Evolutionary conservation across 2,888 invertebrate species (phyloP), one percentile per base, ranked within the genome.

Genomic region (Luperina nickerlii): DNA sequence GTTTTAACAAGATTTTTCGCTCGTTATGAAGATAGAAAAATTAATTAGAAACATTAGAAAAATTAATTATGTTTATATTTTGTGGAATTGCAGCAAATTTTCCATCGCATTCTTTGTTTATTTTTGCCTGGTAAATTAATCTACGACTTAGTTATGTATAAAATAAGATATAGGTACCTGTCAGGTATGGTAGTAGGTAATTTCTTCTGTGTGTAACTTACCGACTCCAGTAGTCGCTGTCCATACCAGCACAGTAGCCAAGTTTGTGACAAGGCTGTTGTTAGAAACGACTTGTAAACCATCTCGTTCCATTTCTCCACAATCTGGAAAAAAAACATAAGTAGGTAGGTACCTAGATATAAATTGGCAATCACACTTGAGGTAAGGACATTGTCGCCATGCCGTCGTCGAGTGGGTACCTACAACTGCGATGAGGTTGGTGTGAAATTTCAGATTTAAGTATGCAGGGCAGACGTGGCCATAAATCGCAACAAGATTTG

Each of bases 171-270:
- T 8, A n/a, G 7, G 24, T 66, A 66, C 11, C 45, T 45, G 13
- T 24, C 8, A 42, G 8, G 8, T 68, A 20, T 3, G 20, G 27
- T 13, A 27, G 1, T n/a, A 32, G 32, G 32, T 13, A 24, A 15
- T 24, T 24, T 54, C 15, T 54, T 32, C 13, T 42, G 20, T 20
- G 4, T 67, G 8, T 32, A 38, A 42, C 94, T 93, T 90, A 96
- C 96, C 63, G 96, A 94, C 70, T 96, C 96, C 0, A 95, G 83
- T 8, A 96, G 88, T 45, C 92, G 90, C 62, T 96, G 96, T 63
- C 96, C 96, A 75, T 96, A 96, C 94, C 95, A 96, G 83, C 96
- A 96, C 13, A 96, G 88, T 68, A 96, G 82, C 94, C 95, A 95
- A 0, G 94, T 95, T 85, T 96, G 96, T 4, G 92, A 89, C 18